Percentiles rank a stretch among this genome's conserved stretches.
Conservation (phyloP, 2,113 vertebrate species). For the Melanerpes aurifrons region DNA sequence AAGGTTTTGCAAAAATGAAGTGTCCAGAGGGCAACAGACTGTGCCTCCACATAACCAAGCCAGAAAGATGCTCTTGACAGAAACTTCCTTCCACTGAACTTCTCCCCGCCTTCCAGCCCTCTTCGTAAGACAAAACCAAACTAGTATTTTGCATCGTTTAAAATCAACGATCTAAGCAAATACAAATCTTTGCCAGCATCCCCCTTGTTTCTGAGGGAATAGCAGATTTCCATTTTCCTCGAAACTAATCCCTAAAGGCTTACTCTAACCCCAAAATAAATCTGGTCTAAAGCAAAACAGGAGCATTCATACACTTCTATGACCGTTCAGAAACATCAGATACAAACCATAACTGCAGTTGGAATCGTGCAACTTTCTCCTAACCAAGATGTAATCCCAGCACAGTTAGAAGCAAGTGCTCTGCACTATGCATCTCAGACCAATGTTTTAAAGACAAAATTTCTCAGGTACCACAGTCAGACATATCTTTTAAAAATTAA, state of each 20-base stretch:
- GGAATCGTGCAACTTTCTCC: background rate
- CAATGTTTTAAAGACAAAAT: background rate
- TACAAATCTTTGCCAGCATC: background rate
- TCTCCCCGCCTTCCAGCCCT: background rate
- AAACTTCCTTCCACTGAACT: background rate
- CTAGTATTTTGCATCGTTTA: background rate
- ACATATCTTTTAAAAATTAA: background rate
- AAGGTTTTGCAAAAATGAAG: slow-evolving; percentile 15
- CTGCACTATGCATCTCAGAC: background rate
- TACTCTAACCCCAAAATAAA: background rate
- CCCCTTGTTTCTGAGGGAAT: background rate
- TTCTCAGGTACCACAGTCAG: background rate
- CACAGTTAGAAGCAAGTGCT: background rate
- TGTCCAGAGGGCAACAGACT: background rate
- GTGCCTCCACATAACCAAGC: background rate
- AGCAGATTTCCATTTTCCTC: background rate
- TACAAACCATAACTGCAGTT: background rate
- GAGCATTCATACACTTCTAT: background rate
- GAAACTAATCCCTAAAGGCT: background rate
- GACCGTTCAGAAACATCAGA: background rate
- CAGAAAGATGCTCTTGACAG: slow-evolving; percentile 4
- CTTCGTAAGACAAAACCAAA: background rate
- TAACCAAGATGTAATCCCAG: background rate
- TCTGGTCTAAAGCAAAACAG: background rate
- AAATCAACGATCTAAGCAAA: background rate